Conservation (phyloP, 1,140 invertebrate genomes). For the Teleogryllus occipitalis region DNA sequence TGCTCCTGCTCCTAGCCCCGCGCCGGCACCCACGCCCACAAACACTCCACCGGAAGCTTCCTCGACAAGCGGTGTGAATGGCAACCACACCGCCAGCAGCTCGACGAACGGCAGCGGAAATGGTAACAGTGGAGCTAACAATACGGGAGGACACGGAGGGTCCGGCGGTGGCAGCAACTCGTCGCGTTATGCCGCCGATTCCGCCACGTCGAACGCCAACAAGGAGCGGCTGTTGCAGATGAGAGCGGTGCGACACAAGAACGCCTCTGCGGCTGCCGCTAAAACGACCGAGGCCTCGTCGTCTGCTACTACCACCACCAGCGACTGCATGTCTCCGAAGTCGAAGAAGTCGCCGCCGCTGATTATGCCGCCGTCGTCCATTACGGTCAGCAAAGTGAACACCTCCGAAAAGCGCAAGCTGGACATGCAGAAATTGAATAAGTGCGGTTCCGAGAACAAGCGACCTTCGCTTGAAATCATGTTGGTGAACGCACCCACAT, state of each 20-base stretch:
- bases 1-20: no score
- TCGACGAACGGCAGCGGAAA: no score
- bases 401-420: conserved; percentile 13
- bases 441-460: conserved; percentile 7
- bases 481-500: conserved; percentile 28
- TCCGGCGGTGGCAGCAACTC: no score
- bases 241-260: conserved; percentile 34
- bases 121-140: no score
- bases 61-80: no score
- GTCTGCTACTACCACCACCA: not conserved
- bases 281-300: conserved; percentile 4
- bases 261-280: conserved; percentile 8
- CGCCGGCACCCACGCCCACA: no score
- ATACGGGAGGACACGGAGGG: no score
- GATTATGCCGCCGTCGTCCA: conserved; percentile 17
- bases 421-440: conserved; percentile 6
- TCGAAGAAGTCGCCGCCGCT: conserved; percentile 17
- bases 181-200: not conserved
- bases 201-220: not conserved
- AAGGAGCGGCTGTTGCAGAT: conserved; percentile 36
- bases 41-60: no score
- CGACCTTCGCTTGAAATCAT: conserved; percentile 32
- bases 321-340: not conserved
- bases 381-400: conserved; percentile 21
- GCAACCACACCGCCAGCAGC: no score